Percentiles rank a stretch among this genome's conserved stretches.
These are phyloP conservation scores for Alosa sapidissima DNA, from an alignment of 2,797 vertebrate species.

Conservation along the genomic window DNA sequence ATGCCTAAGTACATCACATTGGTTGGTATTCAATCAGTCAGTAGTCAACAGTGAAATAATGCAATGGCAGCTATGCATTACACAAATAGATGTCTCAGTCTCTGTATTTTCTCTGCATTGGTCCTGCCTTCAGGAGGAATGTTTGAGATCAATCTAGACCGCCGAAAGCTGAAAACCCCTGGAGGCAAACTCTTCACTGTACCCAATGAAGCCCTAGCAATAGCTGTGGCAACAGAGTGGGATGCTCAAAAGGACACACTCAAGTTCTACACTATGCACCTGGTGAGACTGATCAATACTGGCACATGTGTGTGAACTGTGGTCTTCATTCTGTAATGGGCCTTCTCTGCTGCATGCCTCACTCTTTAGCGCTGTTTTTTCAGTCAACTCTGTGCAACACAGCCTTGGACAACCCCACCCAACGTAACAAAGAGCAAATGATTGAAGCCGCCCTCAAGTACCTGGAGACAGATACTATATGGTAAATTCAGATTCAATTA, in stretches of 20 bases:
- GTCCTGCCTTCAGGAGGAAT: constrained; percentile 72
- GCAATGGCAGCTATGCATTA: not conserved
- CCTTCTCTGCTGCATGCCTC: not conserved
- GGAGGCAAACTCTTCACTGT: constrained; percentile 89
- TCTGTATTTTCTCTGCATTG: not conserved
- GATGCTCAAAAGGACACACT: constrained; percentile 90
- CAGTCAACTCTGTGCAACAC: constrained; percentile 97
- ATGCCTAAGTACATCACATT: not conserved
- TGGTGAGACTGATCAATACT: constrained; percentile 72
- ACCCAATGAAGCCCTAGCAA: constrained; percentile 88
- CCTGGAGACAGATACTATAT: constrained; percentile 94
- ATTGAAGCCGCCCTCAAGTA: constrained; percentile 88
- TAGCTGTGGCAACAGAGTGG: constrained; percentile 95
- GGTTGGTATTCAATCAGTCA: not conserved
- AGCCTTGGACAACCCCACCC: constrained; percentile 90
- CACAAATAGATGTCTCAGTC: not conserved
- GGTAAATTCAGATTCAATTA: constrained; percentile 69
- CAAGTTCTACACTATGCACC: constrained; percentile 94
- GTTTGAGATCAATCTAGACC: constrained; percentile 93
- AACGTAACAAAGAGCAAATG: constrained; percentile 83
- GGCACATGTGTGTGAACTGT: not conserved
- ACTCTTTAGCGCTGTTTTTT: not conserved
- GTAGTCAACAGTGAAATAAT: not conserved
- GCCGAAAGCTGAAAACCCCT: constrained; percentile 91
- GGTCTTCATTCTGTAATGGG: not conserved